Evolutionary conservation across 2,888 invertebrate species (phyloP).

Genomic region (Fissipunctia ypsillon): DNA sequence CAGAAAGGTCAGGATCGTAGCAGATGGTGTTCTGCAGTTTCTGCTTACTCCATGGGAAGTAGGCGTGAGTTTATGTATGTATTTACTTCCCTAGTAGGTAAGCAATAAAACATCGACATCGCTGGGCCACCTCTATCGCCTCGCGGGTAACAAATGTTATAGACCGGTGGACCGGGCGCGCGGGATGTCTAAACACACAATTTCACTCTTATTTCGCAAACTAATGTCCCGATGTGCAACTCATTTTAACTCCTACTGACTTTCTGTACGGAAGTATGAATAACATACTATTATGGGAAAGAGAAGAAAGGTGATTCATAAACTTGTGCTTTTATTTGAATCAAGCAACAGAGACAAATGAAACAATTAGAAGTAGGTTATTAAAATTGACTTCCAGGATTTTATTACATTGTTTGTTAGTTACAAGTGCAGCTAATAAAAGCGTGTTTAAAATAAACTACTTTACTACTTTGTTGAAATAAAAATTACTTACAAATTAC

Average conservation of each 20-base stretch:
- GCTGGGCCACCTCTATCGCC: slow-evolving; percentile 67
- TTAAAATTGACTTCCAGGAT: too few relatives aligned
- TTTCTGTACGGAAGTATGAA: neutral
- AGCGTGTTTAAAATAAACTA: neutral
- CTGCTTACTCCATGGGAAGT: too few relatives aligned
- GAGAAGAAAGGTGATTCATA: neutral
- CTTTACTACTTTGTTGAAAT: neutral
- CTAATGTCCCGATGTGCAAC: slow-evolving; percentile 76
- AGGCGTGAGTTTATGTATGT: too few relatives aligned
- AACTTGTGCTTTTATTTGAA: neutral
- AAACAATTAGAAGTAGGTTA: too few relatives aligned
- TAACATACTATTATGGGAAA: neutral
- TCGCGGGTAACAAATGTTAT: slow-evolving; percentile 83
- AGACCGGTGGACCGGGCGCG: slow-evolving; percentile 75
- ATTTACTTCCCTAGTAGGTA: neutral
- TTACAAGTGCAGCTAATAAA: too few relatives aligned
- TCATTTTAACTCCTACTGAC: slow-evolving; percentile 65
- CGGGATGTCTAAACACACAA: slow-evolving; percentile 86
- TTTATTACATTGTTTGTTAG: too few relatives aligned
- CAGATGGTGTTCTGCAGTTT: too few relatives aligned
- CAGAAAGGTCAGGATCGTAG: too few relatives aligned
- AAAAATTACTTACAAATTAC: neutral
- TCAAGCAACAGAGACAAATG: too few relatives aligned
- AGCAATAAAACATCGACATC: slow-evolving; percentile 19
- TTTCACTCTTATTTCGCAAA: slow-evolving; percentile 87